Base-by-base conservation (phyloP, 1,140 invertebrate species). In the Heliconius nattereri region DNA sequence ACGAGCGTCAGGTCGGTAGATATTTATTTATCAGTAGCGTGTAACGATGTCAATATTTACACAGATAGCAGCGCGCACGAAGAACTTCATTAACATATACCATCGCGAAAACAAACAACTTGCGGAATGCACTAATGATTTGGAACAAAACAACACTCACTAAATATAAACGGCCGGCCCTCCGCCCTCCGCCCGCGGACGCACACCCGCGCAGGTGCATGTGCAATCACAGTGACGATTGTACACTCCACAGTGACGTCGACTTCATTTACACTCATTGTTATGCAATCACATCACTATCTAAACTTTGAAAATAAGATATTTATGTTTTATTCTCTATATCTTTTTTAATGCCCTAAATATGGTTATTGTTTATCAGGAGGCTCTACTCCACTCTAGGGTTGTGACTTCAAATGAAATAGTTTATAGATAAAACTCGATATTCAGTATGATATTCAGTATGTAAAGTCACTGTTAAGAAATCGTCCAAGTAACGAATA, bases 111-210 rank as follows among this genome's bases (percentile, higher is more conserved):
- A 74, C 78, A 74, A 74, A 78, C 78, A 49, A 66, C 29, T 52
- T 70, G 71, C 77, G 32, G 77, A 74, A 74, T 74, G 78, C 57
- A 60, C 73, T 78, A 78, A 78, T 74, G 78, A 74, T 78, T 78
- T 74, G 57, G 78, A 78, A 74, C 71, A 78, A 79, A 76, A 72
- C 71, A 79, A 76, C 71, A 52, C 35, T 5, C 8, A 26, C 60
- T 66, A 66, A 66, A 66, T 66, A 29, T 66, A 66, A 66, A 13
- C 60, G 60, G n/a, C 60, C 23, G 2, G 60, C 60, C 40, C 11
- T 2, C 40, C 11, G 57, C 57, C 40, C 11, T 8, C 40, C 11
- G 40, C 11, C 40, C 11, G 40, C 40, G 1, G 0, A 45, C 11
- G 8, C 40, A 2, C 40, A 45, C 40, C 3, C 40, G 40, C 40